Base-by-base conservation (phyloP, 2,888 invertebrate genomes). In the Gasteruption jaculator region DNA sequence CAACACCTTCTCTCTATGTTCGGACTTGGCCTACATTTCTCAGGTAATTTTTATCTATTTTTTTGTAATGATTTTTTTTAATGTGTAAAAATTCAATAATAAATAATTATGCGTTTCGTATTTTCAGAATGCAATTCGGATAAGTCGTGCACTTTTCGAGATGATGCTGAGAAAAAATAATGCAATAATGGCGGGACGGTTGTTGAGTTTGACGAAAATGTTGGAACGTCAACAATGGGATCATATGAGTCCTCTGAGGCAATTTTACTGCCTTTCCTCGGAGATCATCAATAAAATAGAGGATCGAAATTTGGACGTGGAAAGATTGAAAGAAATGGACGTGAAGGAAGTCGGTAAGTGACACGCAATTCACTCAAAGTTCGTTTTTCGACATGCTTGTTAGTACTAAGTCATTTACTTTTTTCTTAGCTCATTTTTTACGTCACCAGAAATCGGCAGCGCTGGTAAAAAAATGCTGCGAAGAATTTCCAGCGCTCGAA, bases 181-280 rank as follows among this genome's bases (percentile, higher is more conserved):
- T 77, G 87, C 97, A 0, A 77, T 91, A 50, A 81, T 96, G 77
- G 85, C 97, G 0, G 86, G 83, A 0, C 76, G 91, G 5, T 83
- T 96, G 51, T 77, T 99, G 1, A 81, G 79, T 54, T 79, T 97
- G 63, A 85, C 93, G 21, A 93, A 95, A 73, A 92, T 92, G 85
- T 77, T 99, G 49, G 96, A 99, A 65, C 81, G 86, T 3, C 87
- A 91, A 60, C 80, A 88, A 53, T 99, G 97, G 97, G 82, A 83
- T 52, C 84, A 82, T 62, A 83, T 87, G 65, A 85, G 85, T 45
- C 91, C 93, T 1, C 76, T 99, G 68, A 74, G 89, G 8, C 96
- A 96, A 72, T 92, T 90, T 69, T 78, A 78, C 49, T 81, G 81
- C 38, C 75, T 94, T 38, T 79, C 84, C n/a, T 74, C 75, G 1